Conservation (phyloP, 1,140 invertebrate species). For the Heliothis virescens region DNA sequence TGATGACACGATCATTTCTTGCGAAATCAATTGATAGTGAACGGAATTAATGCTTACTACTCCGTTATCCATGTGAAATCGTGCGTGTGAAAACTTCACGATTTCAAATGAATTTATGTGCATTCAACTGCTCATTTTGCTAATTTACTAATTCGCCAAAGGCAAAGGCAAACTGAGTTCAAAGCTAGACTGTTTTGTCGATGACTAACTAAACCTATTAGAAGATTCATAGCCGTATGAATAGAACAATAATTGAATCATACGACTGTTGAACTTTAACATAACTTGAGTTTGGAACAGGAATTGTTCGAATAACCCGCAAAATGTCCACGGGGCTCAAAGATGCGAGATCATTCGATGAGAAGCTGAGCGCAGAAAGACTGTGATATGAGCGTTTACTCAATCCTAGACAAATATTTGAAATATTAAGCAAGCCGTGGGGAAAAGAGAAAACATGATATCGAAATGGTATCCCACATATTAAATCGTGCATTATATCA, state of each 20-base stretch:
- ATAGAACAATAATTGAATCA: not conserved
- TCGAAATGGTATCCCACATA: constrained; percentile 39
- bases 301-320: constrained; percentile 29
- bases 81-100: constrained; percentile 19
- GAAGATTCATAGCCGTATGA: not conserved
- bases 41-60: constrained; percentile 47
- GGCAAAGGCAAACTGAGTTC: not conserved
- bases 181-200: not conserved
- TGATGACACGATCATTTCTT: constrained; percentile 71
- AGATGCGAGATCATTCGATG: constrained; percentile 59
- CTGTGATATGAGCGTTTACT: constrained; percentile 49
- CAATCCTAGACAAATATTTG: constrained; percentile 73
- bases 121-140: constrained; percentile 1
- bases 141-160: constrained; percentile 16
- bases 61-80: not conserved
- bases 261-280: constrained; percentile 1
- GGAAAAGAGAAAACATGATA: constrained; percentile 56
- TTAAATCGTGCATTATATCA: constrained; percentile 35
- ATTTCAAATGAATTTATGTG: constrained; percentile 14
- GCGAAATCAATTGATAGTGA: constrained; percentile 57
- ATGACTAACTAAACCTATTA: not conserved
- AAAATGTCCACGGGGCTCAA: constrained; percentile 28
- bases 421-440: constrained; percentile 58
- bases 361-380: constrained; percentile 52
- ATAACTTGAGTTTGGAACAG: not conserved